Evolutionary conservation across 2,888 invertebrate species (phyloP), one percentile per base, ranked within the genome.

Genomic region (Ectropis crepuscularia): DNA sequence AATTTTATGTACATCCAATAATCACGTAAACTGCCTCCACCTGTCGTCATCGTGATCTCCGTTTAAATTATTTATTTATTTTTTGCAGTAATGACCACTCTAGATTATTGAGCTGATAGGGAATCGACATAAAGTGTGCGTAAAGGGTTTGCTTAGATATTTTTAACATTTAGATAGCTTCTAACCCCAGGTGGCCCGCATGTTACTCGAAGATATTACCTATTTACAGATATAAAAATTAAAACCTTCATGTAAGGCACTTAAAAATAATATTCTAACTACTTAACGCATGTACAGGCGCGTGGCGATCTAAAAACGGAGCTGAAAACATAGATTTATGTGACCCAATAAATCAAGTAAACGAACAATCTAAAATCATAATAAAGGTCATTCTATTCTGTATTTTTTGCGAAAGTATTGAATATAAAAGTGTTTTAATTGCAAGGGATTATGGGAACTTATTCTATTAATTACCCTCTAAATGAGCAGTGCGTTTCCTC

Each of bases 401-500:
- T 80, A 80, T 81, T 85, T 81, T 82, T 75, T 72, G 65, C 62
- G 64, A 65, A 70, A 70, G 73, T 68, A 66, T 71, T 76, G 71
- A 74, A 74, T 70, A 71, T 79, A 80, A 78, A 73, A 70, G 60
- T 71, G 46, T 87, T 87, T 87, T 89, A 90, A 89, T 90, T 89
- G 87, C 77, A 71, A 65, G 72, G 78, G 82, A 87, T 88, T 88
- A 91, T 88, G 90, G 86, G 89, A 91, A 90, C 87, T 83, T 82
- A 79, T 78, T 81, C 77, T 88, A 86, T 90, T 90, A 92, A 92
- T 92, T 91, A 91, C 85, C 85, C 85, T 75, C 75, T 87, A 90
- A 91, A 92, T 89, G 91, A 90, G 88, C 86, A 80, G 70, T 76
- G 81, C 81, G 78, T 79, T 81, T 85, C 82, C 83, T 79, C 81